Evolutionary conservation across 2,113 vertebrate species (phyloP).

Genomic region (Halcyon senegalensis): DNA sequence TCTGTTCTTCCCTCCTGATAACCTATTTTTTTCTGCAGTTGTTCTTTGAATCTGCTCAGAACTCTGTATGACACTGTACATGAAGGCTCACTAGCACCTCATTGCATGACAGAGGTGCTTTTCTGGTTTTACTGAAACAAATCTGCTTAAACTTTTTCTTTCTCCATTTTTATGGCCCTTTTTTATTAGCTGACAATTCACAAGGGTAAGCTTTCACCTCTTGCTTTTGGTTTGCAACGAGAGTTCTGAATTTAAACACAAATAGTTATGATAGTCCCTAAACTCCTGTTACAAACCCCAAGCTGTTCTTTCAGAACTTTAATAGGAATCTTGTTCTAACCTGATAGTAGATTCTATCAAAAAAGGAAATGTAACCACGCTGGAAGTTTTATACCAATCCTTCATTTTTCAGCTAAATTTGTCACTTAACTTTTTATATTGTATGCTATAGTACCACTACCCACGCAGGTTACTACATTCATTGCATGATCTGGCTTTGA

Average conservation of each 20-base stretch:
- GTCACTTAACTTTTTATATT: not conserved
- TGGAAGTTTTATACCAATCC: not conserved
- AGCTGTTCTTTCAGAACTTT: not conserved
- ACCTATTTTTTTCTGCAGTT: not conserved
- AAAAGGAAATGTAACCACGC: not conserved
- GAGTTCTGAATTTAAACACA: not conserved
- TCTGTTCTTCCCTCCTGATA: not conserved
- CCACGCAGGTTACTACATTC: not conserved
- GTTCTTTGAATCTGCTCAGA: not conserved
- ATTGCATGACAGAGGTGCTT: not conserved
- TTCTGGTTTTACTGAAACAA: not conserved
- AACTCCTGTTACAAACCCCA: not conserved
- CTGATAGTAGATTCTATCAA: not conserved
- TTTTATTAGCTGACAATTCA: not conserved
- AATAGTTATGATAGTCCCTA: not conserved
- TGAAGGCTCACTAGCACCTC: not conserved
- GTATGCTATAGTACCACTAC: not conserved
- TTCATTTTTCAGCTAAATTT: not conserved
- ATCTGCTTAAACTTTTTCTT: not conserved
- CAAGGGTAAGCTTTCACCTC: not conserved
- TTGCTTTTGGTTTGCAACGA: not conserved
- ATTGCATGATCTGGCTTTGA: not conserved
- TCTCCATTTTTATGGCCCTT: not conserved
- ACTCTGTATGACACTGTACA: rapidly evolving
- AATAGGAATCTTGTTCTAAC: not conserved